Conservation (phyloP, 2,888 invertebrate species). For the Hirtodrosophila duncani region DNA sequence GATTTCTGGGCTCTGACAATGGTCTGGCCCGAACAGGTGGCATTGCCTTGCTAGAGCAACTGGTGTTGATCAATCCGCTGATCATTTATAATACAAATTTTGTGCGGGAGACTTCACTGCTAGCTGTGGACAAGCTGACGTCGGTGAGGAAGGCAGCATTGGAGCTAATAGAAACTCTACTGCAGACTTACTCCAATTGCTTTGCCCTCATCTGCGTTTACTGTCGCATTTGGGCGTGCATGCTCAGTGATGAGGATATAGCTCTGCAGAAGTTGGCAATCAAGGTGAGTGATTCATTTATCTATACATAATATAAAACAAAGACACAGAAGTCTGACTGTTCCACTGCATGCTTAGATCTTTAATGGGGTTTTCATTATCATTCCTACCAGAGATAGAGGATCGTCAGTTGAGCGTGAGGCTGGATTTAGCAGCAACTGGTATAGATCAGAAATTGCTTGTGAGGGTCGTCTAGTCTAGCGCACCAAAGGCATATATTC, state of each 20-base stretch:
- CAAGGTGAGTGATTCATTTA: conserved; percentile 58
- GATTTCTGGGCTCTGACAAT: conserved; percentile 60
- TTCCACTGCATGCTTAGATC: no score
- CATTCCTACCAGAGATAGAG: no score
- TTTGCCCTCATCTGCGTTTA: conserved; percentile 76
- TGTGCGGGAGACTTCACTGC: conserved; percentile 65
- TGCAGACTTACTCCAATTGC: conserved; percentile 73
- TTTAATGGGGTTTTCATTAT: no score
- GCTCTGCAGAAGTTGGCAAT: conserved; percentile 71
- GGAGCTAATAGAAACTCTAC: conserved; percentile 66
- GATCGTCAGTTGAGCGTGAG: no score
- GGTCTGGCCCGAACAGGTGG: conserved; percentile 72
- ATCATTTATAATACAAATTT: conserved; percentile 76
- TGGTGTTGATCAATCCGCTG: conserved; percentile 70
- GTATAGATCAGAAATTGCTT: no score
- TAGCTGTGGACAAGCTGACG: conserved; percentile 65
- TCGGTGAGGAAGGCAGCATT: conserved; percentile 74
- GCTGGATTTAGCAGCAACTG: no score
- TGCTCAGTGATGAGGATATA: conserved; percentile 73
- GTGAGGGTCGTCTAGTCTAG: no score
- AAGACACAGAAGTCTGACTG: no score
- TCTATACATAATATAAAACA: no score
- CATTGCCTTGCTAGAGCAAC: conserved; percentile 69
- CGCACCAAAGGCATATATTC: background rate
- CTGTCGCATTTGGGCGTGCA: conserved; percentile 74